Evolutionary conservation across 1,140 invertebrate genomes (phyloP).

Genomic region (Macrobrachium rosenbergii): DNA sequence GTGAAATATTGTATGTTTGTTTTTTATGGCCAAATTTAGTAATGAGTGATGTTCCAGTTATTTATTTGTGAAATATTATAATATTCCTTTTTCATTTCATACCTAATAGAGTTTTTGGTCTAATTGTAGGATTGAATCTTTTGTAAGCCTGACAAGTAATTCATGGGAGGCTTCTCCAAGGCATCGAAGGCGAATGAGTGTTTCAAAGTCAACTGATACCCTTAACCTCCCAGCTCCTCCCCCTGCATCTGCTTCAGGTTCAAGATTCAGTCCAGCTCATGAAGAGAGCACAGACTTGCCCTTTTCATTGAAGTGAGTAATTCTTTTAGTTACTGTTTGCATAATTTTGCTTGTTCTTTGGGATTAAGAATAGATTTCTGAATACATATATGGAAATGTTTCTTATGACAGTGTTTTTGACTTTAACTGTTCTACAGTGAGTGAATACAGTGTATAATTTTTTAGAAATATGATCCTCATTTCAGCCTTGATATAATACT

Average conservation of each 20-base stretch:
- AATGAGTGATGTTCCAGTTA: too few species aligned
- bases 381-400: too few species aligned
- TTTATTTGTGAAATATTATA: neutral
- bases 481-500: slow-evolving; percentile 79
- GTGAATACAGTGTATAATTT: neutral
- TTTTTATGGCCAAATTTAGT: too few species aligned
- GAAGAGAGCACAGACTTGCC: slow-evolving; percentile 48
- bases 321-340: neutral
- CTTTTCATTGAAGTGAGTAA: slow-evolving; percentile 44
- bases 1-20: neutral
- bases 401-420: neutral
- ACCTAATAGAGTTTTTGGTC: neutral
- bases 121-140: slow-evolving; percentile 60
- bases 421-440: neutral
- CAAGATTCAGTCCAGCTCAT: slow-evolving; percentile 46
- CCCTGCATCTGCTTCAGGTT: slow-evolving; percentile 58
- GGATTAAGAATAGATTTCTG: too few species aligned
- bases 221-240: slow-evolving; percentile 61
- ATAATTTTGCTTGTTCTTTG: neutral
- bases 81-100: neutral
- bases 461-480: neutral
- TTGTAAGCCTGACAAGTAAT: slow-evolving; percentile 53
- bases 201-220: slow-evolving; percentile 60
- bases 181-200: slow-evolving; percentile 40
- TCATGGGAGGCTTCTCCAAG: slow-evolving; percentile 49